Percentiles rank a stretch among this genome's conserved stretches.
Conservation (phyloP, 2,797 vertebrate genomes). For the Morelia viridis region DNA sequence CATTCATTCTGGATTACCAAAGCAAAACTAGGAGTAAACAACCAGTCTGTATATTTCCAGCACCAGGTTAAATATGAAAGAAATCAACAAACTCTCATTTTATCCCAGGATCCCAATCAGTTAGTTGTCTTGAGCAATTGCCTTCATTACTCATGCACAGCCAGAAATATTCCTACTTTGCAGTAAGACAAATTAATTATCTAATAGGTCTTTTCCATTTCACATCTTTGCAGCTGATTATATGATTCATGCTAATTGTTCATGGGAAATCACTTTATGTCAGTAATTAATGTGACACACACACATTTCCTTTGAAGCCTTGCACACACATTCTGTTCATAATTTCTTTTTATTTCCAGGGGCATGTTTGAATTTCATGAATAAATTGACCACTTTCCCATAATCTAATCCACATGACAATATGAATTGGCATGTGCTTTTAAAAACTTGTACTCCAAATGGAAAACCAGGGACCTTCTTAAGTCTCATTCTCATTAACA, state of each 20-base stretch:
- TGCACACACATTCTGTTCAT: constrained; percentile 43
- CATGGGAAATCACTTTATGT: constrained; percentile 64
- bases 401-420: constrained; percentile 67
- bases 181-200: constrained; percentile 33
- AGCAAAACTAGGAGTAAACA: background rate
- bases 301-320: constrained; percentile 46
- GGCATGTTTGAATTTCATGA: constrained; percentile 67
- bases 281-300: constrained; percentile 47
- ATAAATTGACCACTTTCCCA: constrained; percentile 62
- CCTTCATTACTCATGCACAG: constrained; percentile 24
- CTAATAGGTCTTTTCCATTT: constrained; percentile 55
- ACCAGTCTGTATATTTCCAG: constrained; percentile 2
- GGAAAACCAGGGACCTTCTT: constrained; percentile 43
- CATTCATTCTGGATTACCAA: constrained; percentile 34
- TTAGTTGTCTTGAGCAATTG: constrained; percentile 28
- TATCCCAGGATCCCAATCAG: constrained; percentile 1
- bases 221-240: constrained; percentile 50
- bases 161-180: constrained; percentile 47
- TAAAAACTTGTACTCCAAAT: constrained; percentile 44
- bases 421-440: constrained; percentile 56
- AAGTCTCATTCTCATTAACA: constrained; percentile 8
- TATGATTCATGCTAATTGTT: constrained; percentile 64
- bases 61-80: background rate
- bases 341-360: constrained; percentile 51
- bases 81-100: constrained; percentile 11